Conservation (phyloP, 2,113 vertebrate genomes). For the Turnix velox region DNA sequence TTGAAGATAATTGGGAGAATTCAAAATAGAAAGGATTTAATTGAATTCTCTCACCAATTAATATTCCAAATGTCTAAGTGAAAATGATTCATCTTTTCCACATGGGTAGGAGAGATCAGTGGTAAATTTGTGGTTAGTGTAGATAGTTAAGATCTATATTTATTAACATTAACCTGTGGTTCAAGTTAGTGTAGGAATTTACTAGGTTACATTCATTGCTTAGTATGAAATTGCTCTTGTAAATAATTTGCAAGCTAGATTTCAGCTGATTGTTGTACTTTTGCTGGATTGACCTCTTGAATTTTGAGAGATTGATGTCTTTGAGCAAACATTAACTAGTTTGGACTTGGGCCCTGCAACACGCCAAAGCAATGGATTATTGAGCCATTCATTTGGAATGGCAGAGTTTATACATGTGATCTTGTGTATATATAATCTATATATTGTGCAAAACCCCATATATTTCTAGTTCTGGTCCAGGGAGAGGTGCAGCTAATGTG, state of each 20-base stretch:
- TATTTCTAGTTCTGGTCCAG: not conserved
- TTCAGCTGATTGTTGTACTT: not conserved
- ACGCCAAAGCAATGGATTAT: not conserved
- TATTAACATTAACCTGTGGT: not conserved
- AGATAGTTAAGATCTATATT: not conserved
- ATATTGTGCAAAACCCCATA: not conserved
- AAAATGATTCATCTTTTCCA: not conserved
- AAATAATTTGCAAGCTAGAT: not conserved
- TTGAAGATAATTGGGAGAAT: not conserved
- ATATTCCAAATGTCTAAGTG: not conserved
- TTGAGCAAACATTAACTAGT: not conserved
- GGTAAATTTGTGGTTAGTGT: not conserved
- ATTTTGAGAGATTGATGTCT: not conserved
- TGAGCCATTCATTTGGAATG: not conserved
- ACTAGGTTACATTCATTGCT: not conserved
- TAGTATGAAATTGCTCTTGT: not conserved
- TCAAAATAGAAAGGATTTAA: not conserved
- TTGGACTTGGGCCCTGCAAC: not conserved
- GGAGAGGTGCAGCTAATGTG: not conserved
- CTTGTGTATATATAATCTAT: not conserved
- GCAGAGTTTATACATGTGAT: rapidly evolving
- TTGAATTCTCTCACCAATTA: not conserved
- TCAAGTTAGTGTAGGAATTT: not conserved
- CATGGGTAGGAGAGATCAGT: not conserved
- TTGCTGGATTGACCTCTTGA: not conserved